Base-by-base conservation (phyloP, 2,797 vertebrate species). In the Acipenser ruthenus region DNA sequence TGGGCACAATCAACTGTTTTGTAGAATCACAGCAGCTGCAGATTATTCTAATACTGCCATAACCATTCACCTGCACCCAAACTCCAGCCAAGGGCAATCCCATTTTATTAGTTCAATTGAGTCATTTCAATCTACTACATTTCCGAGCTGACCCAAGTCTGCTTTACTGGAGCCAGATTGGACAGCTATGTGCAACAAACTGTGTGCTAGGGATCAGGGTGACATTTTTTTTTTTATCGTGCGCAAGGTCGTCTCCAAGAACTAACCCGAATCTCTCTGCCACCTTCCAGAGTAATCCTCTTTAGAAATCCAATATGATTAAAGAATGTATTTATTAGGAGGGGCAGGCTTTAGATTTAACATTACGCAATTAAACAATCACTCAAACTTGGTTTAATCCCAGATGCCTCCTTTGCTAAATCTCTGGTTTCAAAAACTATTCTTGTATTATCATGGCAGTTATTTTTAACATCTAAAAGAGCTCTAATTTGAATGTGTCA, bases 1-100 rank as follows among this genome's bases (percentile, higher is more conserved):
- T 37, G 37, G 37, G 37, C 37, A 37, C 37, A 37, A 37, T 5
- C 37, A 37, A 37, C 37, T 37, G 49, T 66, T 69, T 70, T 75
- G 75, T 77, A 75, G 82, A 83, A 84, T 83, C 82, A 76, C 62
- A 49, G 79, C 83, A 86, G 81, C 87, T 88, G 84, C 80, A 78
- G 70, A 65, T 66, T 72, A 74, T 81, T 80, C 71, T 65, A 67
- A 60, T 65, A 65, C 56, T 64, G 64, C 63, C 55, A 63, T 58
- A 50, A 48, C n/a, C 65, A 62, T n/a, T 10, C 62, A 12, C 50
- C 12, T 48, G 48, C 53, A 55, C 53, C n/a, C 53, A 55, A 55
- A 55, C 53, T n/a, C 53, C 53, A 55, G 10, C 9, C 53, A 55
- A 6, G 53, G 10, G n/a, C 53, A 55, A 55, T 55, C 53, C 9